Evolutionary conservation across 64 coral and sea anemone species (phyloP).

Genomic region (Actinia tenebrosa): DNA sequence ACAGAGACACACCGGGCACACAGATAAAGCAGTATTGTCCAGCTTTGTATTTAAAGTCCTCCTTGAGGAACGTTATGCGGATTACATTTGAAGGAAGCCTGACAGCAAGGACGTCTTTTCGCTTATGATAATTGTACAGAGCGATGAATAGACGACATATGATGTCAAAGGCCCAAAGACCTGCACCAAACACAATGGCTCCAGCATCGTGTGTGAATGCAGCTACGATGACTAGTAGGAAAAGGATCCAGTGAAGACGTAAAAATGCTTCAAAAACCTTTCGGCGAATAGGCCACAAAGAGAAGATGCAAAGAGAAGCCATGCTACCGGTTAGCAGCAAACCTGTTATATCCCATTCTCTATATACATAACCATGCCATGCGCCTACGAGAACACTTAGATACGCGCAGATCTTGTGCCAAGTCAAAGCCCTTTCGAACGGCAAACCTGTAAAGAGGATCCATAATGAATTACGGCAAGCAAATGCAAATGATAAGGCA

Average conservation of each 20-base stretch:
- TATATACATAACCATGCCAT: constrained; percentile 66
- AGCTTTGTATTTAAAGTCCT: constrained; percentile 63
- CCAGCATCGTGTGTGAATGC: constrained; percentile 55
- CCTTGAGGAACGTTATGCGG: constrained; percentile 61
- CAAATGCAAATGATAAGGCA: constrained; percentile 53
- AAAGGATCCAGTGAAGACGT: constrained; percentile 61
- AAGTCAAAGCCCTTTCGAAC: constrained; percentile 60
- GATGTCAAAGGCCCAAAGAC: constrained; percentile 51
- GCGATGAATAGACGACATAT: constrained; percentile 31
- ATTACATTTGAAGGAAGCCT: constrained; percentile 62
- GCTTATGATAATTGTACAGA: constrained; percentile 39
- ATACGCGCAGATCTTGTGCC: constrained; percentile 67
- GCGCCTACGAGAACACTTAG: constrained; percentile 48
- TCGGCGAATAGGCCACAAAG: constrained; percentile 53
- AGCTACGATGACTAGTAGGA: constrained; percentile 35
- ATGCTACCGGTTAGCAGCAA: constrained; percentile 28
- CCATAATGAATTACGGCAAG: constrained; percentile 65
- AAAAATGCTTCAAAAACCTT: constrained; percentile 56
- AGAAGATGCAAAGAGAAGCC: constrained; percentile 26
- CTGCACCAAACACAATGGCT: constrained; percentile 42
- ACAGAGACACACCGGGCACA: constrained; percentile 51
- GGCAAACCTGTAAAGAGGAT: constrained; percentile 60
- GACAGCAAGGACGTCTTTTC: constrained; percentile 51
- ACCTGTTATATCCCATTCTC: constrained; percentile 40
- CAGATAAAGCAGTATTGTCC: constrained; percentile 72